Evolutionary conservation across 2,797 vertebrate species (phyloP), one percentile per base, ranked within the genome.

Genomic region (Oreortyx pictus): DNA sequence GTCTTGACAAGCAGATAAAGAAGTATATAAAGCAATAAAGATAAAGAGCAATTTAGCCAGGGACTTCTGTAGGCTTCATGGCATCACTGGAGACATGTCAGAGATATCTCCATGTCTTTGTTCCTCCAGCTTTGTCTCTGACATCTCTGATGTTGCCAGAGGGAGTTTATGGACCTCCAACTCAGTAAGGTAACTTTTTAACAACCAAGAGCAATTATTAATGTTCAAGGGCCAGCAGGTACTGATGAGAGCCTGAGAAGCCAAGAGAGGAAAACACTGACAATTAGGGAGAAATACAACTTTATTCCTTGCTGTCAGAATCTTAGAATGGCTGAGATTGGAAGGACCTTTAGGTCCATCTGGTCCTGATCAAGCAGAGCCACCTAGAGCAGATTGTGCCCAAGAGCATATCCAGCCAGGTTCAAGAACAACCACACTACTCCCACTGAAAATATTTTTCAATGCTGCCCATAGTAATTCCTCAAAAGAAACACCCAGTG

Each of bases 21-120:
- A 11, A 37, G 27, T 44, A 86, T 60, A 70, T 67, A 60, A 89
- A 91, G 47, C 35, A 88, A 73, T 76, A 91, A 90, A 74, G 14
- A 41, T 52, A 92, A 89, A 88, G 39, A 91, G 31, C 31, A 86
- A 64, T 94, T 88, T 88, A 88, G 56, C 41, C 60, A 81, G 43
- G 23, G 24, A 82, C 47, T 83, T 86, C 66, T 75, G 24, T 44
- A 67, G 73, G 66, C 33, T 90, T 84, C 80, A 71, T 8, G 13
- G 24, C 70, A 73, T 83, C 93, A 89, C 3, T 9, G 57, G 54
- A 84, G 49, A 71, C 15, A 33, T 5, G 44, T 8, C 52, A 61
- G 41, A 57, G 35, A 44, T 82, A 86, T 88, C 66, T 73, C 62
- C 46, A 29, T 77, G 91, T 89, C 73, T 91, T 82, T 91, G 60